Evolutionary conservation across 2,888 invertebrate genomes (phyloP), one percentile per base, ranked within the genome.

Genomic region (Sepiola atlantica): DNA sequence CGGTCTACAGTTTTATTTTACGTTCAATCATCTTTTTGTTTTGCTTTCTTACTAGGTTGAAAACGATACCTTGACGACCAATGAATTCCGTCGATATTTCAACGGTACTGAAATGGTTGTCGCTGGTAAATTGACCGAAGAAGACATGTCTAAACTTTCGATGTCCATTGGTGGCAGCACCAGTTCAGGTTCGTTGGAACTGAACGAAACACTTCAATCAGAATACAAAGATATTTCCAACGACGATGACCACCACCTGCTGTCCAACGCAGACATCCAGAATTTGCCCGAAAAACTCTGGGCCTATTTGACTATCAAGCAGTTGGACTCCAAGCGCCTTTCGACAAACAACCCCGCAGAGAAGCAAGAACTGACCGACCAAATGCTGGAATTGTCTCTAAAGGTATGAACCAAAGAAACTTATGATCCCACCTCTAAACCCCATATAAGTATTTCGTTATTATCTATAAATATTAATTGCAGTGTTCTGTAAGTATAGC

Each of bases 241-340:
- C 55, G n/a, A 28, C 21, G 93, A 57, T 16, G 35, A 24, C 18
- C 57, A 45, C 14, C 94, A 94, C 32, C 93, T 93, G 55, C 61
- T 93, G 8, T 20, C 55, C 4, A 57, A 61, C 32, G 35, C 16
- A 35, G 94, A 93, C 93, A 90, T 55, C 28, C 35, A 91, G 90
- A 90, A 10, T 92, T 94, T 54, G 94, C 94, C 95, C 12, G 96
- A 97, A 94, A 96, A 95, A 90, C 95, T 96, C 24, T 97, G 96
- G 96, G 96, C 96, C 0, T 97, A 96, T 94, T 93, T 96, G 28
- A 96, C 96, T 14, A 96, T 97, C 90, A 96, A 96, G 93, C 95
- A 96, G 92, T 95, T 96, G 0, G 94, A 96, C 28, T 95, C 96
- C 35, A 94, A 95, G 93, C 94, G 95, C 18, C 95, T 95, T 6